Evolutionary conservation across 2,888 invertebrate genomes (phyloP), one percentile per base, ranked within the genome.

Genomic region (Spodoptera littoralis): DNA sequence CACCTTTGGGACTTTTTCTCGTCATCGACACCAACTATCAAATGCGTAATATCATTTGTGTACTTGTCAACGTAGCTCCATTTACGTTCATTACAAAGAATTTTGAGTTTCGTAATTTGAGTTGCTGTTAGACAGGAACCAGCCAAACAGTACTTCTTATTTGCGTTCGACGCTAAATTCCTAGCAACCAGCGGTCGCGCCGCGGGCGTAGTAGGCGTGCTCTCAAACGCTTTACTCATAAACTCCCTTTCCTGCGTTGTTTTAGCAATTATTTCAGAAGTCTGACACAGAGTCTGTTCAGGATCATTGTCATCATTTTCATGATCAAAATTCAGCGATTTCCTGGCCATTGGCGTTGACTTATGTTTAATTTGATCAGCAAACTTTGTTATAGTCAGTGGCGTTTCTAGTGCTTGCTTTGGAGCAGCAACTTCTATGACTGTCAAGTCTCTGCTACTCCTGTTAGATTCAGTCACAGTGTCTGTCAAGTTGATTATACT

Each of bases 241-340:
- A 94, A 90, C 69, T 93, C 92, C 55, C 80, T 90, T 64, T 94
- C 94, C 80, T 92, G 91, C 0, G 92, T 91, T 0, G 91, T 92
- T 75, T 88, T 90, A 2, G 85, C 87, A 6, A 85, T 74, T 3
- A 76, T 60, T 5, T 85, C 82, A 4, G 80, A 70, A 58, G 86
- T 90, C 0, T 89, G 83, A 57, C 89, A 92, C 3, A 90, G 68
- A 2, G 92, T 93, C 65, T 88, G 83, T 63, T 92, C 91, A 1
- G 83, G 79, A 44, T 91, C 86, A 43, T 79, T 70, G 49, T 83
- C 80, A 56, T 85, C 77, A 59, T 84, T 79, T 22, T 86, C 78
- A 48, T 68, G 73, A 24, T 83, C 79, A 68, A 94, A 95, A 66
- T 89, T 89, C 0, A 95, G 82, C 1, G 93, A 93, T 63, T 94